Base-by-base conservation (phyloP, 2,797 vertebrate genomes). In the Amphiprion clarkii region DNA sequence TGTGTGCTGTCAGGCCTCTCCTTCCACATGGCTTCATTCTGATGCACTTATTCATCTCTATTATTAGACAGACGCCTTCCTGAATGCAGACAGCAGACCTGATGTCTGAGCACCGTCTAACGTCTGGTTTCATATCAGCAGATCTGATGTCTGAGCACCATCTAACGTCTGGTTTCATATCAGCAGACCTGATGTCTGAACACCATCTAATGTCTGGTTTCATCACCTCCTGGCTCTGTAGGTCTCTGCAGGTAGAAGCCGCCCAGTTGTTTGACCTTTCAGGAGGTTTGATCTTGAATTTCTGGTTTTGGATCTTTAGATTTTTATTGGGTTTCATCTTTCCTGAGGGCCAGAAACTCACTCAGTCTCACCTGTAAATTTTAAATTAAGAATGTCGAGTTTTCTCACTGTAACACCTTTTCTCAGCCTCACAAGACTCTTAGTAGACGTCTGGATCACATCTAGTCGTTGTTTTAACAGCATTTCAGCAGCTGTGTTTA, bases 21-120 rank as follows among this genome's bases (percentile, higher is more conserved):
- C 67, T 70, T 70, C 44, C 63, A 53, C 56, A 40, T 17, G 5
- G 13, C 61, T 33, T 76, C 64, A 58, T 58, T 83, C 64, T 19
- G 61, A 77, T 71, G 71, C 52, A 65, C 56, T 56, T 75, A 51
- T 51, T 79, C 51, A 49, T 69, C n/a, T 72, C n/a, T 46, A 60
- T 74, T 55, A 72, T 81, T 83, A 66, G 52, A 33, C 57, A 48
- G 40, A 57, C 51, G 19, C 33, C 11, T 58, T 5, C 42, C 53
- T 74, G 40, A 55, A n/a, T 42, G 51, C 29, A 17, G 63, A 40
- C 6, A 73, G 2, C 40, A 66, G 9, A 56, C n/a, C 39, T 29
- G 27, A 39, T 6, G 27, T 27, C 27, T 27, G 9, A 6, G 60
- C 36, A 31, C 21, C 12, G 21, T 40, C 52, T 23, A 23, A 23